A percentile compares a stretch with the other conserved stretches of the same genome.
phyloP scores from a whole-genome alignment of 2,797 vertebrate species.

The Coranthus polyacanthus region DNA sequence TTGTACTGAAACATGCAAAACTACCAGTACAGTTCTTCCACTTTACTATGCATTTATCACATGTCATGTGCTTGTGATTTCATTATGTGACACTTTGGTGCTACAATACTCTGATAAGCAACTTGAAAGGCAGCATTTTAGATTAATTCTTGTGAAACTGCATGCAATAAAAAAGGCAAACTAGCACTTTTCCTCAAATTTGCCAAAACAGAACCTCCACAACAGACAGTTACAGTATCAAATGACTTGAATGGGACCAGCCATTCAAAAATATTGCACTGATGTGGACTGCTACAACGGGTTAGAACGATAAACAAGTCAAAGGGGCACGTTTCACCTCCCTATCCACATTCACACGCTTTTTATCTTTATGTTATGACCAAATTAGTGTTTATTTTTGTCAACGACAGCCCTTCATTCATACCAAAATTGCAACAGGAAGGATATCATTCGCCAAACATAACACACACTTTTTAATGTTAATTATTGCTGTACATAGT shows the following conservation, averaged over 20 bases:
- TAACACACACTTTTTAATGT: slow-evolving; percentile 38
- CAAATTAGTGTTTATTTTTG: slow-evolving; percentile 40
- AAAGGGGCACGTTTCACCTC: slow-evolving; percentile 15
- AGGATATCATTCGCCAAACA: slow-evolving; percentile 27
- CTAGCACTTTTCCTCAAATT: slow-evolving; percentile 55
- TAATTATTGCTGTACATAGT: slow-evolving; percentile 75
- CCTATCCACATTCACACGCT: slow-evolving; percentile 18
- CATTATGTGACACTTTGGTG: slow-evolving; percentile 38
- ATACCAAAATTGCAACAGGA: slow-evolving; percentile 12
- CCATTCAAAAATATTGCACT: slow-evolving; percentile 76
- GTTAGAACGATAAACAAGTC: slow-evolving; percentile 20
- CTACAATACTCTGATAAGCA: slow-evolving; percentile 36
- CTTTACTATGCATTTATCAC: neutral
- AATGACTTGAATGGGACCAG: slow-evolving; percentile 32
- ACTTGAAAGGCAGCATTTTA: slow-evolving; percentile 31
- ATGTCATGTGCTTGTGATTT: slow-evolving; percentile 4
- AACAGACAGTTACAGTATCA: no score
- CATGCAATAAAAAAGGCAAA: slow-evolving; percentile 27
- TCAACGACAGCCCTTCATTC: neutral
- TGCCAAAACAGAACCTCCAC: slow-evolving; percentile 23
- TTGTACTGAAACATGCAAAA: slow-evolving; percentile 24
- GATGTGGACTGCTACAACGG: slow-evolving; percentile 58
- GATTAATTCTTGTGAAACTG: slow-evolving; percentile 1
- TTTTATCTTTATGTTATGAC: slow-evolving; percentile 34
- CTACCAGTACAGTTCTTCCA: neutral